Percentiles rank a stretch among this genome's conserved stretches.
Conservation (phyloP, 2,797 vertebrate genomes). For the Clarias pachynema region DNA sequence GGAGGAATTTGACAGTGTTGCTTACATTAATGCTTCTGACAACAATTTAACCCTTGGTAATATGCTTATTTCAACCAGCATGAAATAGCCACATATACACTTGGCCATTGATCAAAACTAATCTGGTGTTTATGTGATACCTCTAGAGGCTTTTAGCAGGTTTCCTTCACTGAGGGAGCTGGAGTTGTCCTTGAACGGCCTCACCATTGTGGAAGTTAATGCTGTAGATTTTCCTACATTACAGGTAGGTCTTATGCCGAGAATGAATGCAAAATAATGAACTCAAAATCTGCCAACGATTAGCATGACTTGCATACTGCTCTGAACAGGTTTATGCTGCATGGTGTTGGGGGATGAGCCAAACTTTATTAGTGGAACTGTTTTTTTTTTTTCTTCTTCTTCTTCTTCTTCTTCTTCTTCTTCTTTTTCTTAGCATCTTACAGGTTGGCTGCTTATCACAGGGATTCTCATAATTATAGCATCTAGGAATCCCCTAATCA, state of each 20-base stretch:
- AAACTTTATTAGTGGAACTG: background rate
- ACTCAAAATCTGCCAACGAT: background rate
- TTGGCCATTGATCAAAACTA: background rate
- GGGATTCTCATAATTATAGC: background rate
- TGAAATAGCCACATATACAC: background rate
- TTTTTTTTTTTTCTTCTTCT: background rate
- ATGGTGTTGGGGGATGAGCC: background rate
- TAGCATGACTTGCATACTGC: background rate
- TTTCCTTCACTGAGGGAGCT: constrained; percentile 81
- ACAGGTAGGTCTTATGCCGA: constrained; percentile 70
- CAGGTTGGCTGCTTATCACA: background rate
- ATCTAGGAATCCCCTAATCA: background rate
- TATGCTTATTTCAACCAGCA: background rate
- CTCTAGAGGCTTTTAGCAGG: constrained; percentile 75
- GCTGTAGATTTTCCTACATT: constrained; percentile 78
- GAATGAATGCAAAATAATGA: constrained; percentile 2
- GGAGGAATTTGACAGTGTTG: constrained; percentile 68
- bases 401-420: background rate
- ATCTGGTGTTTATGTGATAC: background rate
- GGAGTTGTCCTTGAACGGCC: constrained; percentile 79
- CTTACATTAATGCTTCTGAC: constrained; percentile 69
- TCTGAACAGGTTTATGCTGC: background rate
- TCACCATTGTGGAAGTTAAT: constrained; percentile 71
- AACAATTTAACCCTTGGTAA: constrained; percentile 74
- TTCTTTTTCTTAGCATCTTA: background rate